Base-by-base conservation (phyloP, 1,140 invertebrate genomes). In the Zeugodacus cucurbitae region DNA sequence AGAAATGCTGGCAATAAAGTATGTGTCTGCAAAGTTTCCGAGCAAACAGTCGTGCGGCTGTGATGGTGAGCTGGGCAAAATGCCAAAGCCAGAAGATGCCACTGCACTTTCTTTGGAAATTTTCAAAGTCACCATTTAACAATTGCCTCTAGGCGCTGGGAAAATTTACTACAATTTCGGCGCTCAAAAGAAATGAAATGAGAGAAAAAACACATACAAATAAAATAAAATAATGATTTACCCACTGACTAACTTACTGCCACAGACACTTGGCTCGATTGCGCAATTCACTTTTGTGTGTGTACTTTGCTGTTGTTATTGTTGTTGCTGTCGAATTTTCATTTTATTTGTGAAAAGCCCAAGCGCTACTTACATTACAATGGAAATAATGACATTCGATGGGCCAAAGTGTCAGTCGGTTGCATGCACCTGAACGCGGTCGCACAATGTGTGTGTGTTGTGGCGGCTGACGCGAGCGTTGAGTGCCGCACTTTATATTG, bases 121-220 rank as follows among this genome's bases (percentile, higher is more conserved):
- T 48, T 82, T 82, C 74, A 82, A 82, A 82, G 74, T 82, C 74
- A 82, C 74, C 34, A 48, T 82, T 82, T 82, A 82, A 82, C 74
- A 82, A 82, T 82, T 82, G 74, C 74, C 74, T 82, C 37, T 3
- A 82, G 74, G 74, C 74, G 74, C n/a, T 82, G 74, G 41, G 22
- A 82, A 82, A 82, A 82, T 82, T 82, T 82, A 82, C 34, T 48
- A 82, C 74, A 14, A 82, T 26, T 48, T 62, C 58, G 22, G 58
- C 26, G 58, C 26, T 26, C 26, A 62, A 62, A 11, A 14, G n/a
- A 26, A 54, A 54, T 54, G 14, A 54, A 54, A 6, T 54, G n/a
- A 54, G 48, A 17, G 20, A 34, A 74, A 82, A 17, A 17, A 26
- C 17, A 1, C 41, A 26, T 3, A 82, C 26, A 82, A 82, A 82